Percentiles rank a stretch among this genome's conserved stretches.
These are phyloP conservation scores for Podiceps cristatus DNA, from an alignment of 2,113 vertebrate genomes.

Conservation along the genomic window DNA sequence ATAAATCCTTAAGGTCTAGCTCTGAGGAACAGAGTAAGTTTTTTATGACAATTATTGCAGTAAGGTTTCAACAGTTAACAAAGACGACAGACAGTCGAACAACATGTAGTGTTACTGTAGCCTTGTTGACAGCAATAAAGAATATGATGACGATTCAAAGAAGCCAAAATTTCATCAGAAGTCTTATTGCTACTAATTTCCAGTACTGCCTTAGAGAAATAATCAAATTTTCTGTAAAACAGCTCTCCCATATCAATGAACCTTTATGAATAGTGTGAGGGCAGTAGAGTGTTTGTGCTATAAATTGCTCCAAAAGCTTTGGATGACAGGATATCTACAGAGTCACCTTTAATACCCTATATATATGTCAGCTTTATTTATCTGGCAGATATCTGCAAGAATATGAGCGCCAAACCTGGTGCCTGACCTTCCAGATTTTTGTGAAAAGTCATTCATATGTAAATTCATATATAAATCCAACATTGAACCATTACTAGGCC, in stretches of 20 bases:
- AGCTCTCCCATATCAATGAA: background rate
- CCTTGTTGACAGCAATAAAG: background rate
- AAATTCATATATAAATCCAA: background rate
- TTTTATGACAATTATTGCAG: background rate
- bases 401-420: background rate
- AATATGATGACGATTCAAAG: background rate
- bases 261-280: background rate
- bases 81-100: background rate
- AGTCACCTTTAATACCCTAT: rapidly evolving
- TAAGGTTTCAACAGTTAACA: background rate
- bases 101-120: background rate
- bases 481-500: background rate
- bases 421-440: background rate
- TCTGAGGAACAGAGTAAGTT: background rate
- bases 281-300: background rate
- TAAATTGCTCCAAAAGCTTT: background rate
- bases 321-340: background rate
- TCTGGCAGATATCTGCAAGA: background rate
- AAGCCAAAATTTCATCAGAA: background rate
- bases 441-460: background rate
- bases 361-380: background rate
- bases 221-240: background rate
- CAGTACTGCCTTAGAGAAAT: background rate
- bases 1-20: background rate
- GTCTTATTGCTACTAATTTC: background rate